Conservation (phyloP, 2,113 vertebrate genomes). For the Marcusenius ussheri region DNA sequence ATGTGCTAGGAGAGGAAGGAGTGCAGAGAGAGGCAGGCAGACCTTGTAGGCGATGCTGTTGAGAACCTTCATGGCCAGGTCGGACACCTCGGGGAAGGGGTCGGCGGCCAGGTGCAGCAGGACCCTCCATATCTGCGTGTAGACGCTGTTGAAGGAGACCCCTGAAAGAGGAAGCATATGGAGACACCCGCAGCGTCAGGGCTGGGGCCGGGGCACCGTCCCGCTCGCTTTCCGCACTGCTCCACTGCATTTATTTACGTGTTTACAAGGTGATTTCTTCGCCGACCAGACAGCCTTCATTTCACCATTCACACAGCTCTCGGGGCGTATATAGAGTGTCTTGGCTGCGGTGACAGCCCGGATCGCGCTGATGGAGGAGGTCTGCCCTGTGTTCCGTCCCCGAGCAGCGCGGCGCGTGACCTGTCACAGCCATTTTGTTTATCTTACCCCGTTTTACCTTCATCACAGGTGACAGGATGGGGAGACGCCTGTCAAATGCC, state of each 20-base stretch:
- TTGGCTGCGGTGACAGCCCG: not conserved
- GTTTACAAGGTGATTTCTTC: not conserved
- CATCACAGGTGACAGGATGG: not conserved
- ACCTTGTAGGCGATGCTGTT: slow-evolving; percentile 98
- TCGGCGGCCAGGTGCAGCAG: slow-evolving; percentile 89
- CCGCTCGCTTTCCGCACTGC: not conserved
- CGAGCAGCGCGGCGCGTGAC: not conserved
- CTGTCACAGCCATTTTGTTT: not conserved
- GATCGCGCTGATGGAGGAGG: not conserved
- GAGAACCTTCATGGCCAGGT: slow-evolving; percentile 94
- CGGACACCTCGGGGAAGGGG: slow-evolving; percentile 90
- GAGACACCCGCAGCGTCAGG: not conserved
- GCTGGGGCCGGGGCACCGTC: not conserved
- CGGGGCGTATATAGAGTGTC: not conserved
- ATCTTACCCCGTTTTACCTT: not conserved
- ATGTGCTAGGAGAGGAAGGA: not conserved
- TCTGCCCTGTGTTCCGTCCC: not conserved
- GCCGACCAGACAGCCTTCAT: not conserved
- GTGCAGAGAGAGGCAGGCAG: not conserved
- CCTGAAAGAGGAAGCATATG: slow-evolving; percentile 53
- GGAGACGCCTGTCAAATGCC: not conserved
- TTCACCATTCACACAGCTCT: not conserved
- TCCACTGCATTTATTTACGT: not conserved
- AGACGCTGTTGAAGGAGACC: slow-evolving; percentile 97
- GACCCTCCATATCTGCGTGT: slow-evolving; percentile 96